Base-by-base conservation (phyloP, 2,888 invertebrate genomes). In the Aplocera efformata region DNA sequence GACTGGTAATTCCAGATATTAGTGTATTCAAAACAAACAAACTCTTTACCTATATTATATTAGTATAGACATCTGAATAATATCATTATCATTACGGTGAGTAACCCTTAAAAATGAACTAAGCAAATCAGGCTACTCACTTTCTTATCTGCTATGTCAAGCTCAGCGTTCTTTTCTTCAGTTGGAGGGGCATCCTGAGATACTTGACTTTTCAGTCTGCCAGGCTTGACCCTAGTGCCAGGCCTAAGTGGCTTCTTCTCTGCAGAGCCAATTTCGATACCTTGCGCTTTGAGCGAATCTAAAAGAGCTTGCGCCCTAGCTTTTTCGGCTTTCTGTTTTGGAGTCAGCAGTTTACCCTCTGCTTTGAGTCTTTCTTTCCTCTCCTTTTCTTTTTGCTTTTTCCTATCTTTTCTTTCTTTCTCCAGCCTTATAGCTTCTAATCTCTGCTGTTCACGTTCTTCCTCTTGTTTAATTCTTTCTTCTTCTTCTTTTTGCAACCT, bases 321-420 rank as follows among this genome's bases (percentile, higher is more conserved):
- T 49, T 94, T 92, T 60, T 97, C 97, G 53, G 95, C 95, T 72
- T 96, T 98, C 72, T 99, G 98, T 76, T 98, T 98, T 0, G 96
- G 93, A 1, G 98, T 98, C 42, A 98, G 81, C 21, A 97, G 89
- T 80, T 97, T 98, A 1, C 99, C 99, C 83, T 98, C 98, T n/a
- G 96, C 96, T 78, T 98, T 98, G 58, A 97, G 89, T 67, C 96
- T 91, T 64, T 97, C 97, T 77, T 96, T 97, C 32, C 95, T 91
- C 69, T 98, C 98, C 67, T 96, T 97, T 80, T 98, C 96, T 68
- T 96, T 96, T 64, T 94, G 94, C 72, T 97, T 98, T 73, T 94
- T 96, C 67, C 91, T 92, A 54, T 96, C 96, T 68, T 95, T 97
- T 49, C 91, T 90, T 72, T 98, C 98, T 62, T 96, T 94, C 72